These are phyloP conservation scores for Scyliorhinus canicula DNA, from an alignment of 2,797 vertebrate genomes.

Conservation along the genomic window DNA sequence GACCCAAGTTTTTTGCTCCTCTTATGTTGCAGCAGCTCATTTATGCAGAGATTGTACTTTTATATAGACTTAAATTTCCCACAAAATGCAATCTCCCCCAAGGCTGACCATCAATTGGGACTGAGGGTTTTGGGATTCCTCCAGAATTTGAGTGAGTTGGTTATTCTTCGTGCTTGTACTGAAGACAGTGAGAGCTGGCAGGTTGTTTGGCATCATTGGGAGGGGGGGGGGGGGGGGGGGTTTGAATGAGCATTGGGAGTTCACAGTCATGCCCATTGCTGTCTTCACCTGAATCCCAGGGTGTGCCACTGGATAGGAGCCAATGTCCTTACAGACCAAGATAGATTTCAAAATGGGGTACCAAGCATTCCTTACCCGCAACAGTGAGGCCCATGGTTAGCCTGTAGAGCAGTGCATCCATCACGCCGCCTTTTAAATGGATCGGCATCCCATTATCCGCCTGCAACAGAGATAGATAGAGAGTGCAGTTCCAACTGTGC, in stretches of 20 bases:
- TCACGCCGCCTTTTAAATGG: constrained; percentile 74
- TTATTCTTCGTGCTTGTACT: background rate
- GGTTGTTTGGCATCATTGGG: background rate
- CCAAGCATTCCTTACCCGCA: constrained; percentile 64
- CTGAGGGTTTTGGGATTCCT: background rate
- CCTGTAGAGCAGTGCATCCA: constrained; percentile 71
- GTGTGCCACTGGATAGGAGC: background rate
- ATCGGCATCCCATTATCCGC: constrained; percentile 82
- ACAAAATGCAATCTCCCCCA: background rate
- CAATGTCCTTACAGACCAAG: background rate
- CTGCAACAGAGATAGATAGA: constrained; percentile 52
- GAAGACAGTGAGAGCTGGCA: background rate
- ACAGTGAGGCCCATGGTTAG: constrained; percentile 65
- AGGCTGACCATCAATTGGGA: background rate
- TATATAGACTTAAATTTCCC: background rate
- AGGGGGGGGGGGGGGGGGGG: no score
- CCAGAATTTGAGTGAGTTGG: background rate
- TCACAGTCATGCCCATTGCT: background rate
- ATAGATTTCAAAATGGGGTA: background rate
- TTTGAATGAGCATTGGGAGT: no score
- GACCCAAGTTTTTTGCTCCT: background rate
- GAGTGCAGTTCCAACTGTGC: background rate
- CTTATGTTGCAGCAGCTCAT: background rate
- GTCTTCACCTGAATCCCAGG: background rate
- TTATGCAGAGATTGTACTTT: no score